These are phyloP conservation scores for Cerceris rybyensis DNA, from an alignment of 2,888 invertebrate genomes.

Conservation along the genomic window DNA sequence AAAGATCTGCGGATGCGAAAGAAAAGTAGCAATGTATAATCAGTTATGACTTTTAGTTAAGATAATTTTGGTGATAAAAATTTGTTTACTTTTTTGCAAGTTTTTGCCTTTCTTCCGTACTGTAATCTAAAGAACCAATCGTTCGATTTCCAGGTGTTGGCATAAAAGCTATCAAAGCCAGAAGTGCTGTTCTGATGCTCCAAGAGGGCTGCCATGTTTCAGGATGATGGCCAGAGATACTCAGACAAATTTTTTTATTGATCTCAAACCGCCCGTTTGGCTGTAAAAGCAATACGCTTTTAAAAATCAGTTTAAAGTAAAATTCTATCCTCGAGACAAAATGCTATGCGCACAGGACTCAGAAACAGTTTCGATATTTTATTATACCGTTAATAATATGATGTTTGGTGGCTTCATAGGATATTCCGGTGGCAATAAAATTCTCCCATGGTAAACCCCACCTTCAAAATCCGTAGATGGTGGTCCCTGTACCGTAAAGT, in stretches of 20 bases:
- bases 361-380: neutral
- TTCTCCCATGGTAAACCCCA: constrained; percentile 96
- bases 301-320: neutral
- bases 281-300: constrained; percentile 81
- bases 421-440: constrained; percentile 95
- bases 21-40: constrained; percentile 13
- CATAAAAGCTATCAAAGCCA: constrained; percentile 97
- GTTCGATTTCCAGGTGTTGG: constrained; percentile 95
- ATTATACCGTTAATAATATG: constrained; percentile 91
- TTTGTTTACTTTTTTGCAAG: constrained; percentile 88
- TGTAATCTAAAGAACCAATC: constrained; percentile 95
- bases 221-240: constrained; percentile 98
- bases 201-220: constrained; percentile 99
- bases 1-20: constrained; percentile 82
- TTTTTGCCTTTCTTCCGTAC: constrained; percentile 90
- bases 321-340: neutral
- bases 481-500: constrained; percentile 96
- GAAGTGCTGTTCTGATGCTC: constrained; percentile 95
- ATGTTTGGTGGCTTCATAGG: constrained; percentile 99
- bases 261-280: constrained; percentile 97
- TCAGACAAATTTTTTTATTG: constrained; percentile 96
- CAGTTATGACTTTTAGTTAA: neutral
- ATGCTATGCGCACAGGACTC: neutral
- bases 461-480: constrained; percentile 94
- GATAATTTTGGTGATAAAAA: neutral